Evolutionary conservation across 2,797 vertebrate genomes (phyloP), one percentile per base, ranked within the genome.

Genomic region (Apogon talboti): DNA sequence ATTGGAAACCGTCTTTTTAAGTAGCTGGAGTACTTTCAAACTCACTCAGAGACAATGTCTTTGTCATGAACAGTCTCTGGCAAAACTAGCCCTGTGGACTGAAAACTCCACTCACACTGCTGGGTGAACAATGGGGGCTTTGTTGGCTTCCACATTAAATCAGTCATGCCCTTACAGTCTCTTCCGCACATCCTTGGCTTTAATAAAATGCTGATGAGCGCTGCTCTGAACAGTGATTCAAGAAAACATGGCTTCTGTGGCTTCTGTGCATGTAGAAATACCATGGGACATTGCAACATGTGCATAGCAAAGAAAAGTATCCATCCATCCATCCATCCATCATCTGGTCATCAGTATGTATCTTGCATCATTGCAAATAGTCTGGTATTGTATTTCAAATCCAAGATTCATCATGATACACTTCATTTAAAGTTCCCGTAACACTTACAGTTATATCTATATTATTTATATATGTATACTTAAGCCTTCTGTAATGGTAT

Each of bases 51-150:
- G 65, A 64, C 64, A 72, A 75, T 59, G 56, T 79, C 76, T 80
- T 80, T 79, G 66, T 87, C 68, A 76, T 74, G 60, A 84, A 74
- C 74, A 70, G 64, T 64, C 43, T 71, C 64, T 81, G 24, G 9
- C 48, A 69, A 75, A 84, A 81, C 51, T 58, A 64, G 11, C 18
- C 66, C 83, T 67, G 74, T 64, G 16, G 83, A 79, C 61, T 37
- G 69, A 58, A 66, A 58, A 78, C 56, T 66, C 69, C 65, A 74
- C 66, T 70, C 49, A 46, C 70, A 56, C 51, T 45, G 62, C 41
- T n/a, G 55, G 37, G 37, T 24, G 71, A 90, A 93, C 90, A 92
- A 92, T 85, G 72, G 67, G 43, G 24, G 53, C 83, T 89, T 92
- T 93, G 90, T 93, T 60, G 49, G 71, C 55, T 80, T 71, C 78